phyloP scores from a whole-genome alignment of 2,888 invertebrate genomes.

The Callinectes sapidus region DNA sequence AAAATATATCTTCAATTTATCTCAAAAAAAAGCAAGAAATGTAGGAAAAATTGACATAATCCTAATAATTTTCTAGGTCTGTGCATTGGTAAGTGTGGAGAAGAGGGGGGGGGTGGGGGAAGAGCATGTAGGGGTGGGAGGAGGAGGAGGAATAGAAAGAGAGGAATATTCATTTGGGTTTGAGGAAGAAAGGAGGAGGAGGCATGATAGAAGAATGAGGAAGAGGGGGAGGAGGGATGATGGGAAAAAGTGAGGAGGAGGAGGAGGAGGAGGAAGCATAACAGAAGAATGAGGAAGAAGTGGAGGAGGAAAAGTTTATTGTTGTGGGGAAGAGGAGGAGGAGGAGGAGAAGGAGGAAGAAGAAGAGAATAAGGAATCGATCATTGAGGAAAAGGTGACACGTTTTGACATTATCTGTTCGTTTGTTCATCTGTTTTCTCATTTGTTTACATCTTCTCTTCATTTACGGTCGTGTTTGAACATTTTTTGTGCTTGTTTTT shows the following conservation, averaged over 20 bases:
- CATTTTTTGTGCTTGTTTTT: neutral
- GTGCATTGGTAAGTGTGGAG: conserved; percentile 24
- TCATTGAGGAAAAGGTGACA: too few species aligned
- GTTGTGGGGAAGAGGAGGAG: too few species aligned
- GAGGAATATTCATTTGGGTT: too few species aligned
- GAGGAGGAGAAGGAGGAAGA: too few species aligned
- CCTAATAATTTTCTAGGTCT: conserved; percentile 27
- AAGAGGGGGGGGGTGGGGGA: neutral
- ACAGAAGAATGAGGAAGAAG: too few species aligned
- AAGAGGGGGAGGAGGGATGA: neutral
- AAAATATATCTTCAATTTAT: neutral
- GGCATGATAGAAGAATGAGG: neutral
- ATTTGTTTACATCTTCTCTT: neutral
- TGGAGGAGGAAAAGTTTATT: too few species aligned
- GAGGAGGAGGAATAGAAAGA: neutral
- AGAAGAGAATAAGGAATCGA: too few species aligned
- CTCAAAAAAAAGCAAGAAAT: neutral
- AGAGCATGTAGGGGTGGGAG: neutral
- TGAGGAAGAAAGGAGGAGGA: too few species aligned
- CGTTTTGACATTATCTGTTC: neutral
- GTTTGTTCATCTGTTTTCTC: neutral
- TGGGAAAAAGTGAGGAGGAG: too few species aligned
- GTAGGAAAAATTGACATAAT: neutral
- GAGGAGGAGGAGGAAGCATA: too few species aligned
- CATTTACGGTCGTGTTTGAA: neutral